Percentiles rank a stretch among this genome's conserved stretches.
These are phyloP conservation scores for Crotalus tigris DNA, from an alignment of 2,113 vertebrate species.

Conservation along the genomic window DNA sequence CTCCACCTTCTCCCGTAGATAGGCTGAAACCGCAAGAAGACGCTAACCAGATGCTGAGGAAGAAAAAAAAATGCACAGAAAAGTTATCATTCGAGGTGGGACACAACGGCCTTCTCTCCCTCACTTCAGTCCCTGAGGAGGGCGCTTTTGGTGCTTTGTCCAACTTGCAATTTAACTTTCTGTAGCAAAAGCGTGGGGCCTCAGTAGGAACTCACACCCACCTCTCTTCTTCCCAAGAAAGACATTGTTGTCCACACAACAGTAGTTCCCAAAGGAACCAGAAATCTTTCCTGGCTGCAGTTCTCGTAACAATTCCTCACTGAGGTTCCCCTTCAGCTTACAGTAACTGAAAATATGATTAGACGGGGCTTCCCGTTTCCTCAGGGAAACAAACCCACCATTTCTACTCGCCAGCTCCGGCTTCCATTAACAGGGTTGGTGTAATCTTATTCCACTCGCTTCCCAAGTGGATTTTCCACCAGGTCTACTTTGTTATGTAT, in stretches of 20 bases:
- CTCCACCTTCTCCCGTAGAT: not conserved
- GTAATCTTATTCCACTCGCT: not conserved
- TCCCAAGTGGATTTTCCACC: not conserved
- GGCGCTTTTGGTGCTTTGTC: not conserved
- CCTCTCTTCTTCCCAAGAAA: not conserved
- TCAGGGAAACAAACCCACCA: not conserved
- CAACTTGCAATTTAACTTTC: not conserved
- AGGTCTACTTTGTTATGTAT: not conserved
- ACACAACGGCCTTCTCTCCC: not conserved
- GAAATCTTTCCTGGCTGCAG: not conserved
- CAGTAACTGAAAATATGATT: not conserved
- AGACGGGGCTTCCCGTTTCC: not conserved
- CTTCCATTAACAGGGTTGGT: not conserved
- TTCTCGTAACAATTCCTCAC: not conserved
- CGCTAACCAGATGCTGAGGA: not conserved
- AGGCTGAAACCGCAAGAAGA: not conserved
- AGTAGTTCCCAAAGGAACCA: not conserved
- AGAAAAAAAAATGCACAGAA: not conserved
- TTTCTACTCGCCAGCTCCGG: not conserved
- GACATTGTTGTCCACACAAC: not conserved
- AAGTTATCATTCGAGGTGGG: not conserved
- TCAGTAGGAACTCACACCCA: not conserved
- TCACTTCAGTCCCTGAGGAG: not conserved
- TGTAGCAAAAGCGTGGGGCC: not conserved
- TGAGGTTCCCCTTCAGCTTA: not conserved